Base-by-base conservation (phyloP, 2,113 vertebrate genomes). In the Planiliza haematocheilus region DNA sequence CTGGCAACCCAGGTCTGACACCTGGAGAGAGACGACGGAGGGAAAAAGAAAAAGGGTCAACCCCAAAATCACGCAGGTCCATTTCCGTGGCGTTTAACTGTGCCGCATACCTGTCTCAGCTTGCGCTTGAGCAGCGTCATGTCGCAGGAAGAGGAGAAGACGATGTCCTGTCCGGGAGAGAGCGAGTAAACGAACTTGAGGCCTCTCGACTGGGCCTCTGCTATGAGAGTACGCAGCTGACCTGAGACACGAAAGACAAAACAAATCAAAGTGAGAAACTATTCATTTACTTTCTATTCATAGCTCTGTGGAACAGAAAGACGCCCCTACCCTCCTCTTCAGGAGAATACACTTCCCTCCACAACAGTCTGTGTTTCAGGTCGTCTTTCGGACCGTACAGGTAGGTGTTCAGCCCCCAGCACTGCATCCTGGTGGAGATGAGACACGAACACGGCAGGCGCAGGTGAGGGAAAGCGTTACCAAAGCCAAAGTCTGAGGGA, bases 381-480 rank as follows among this genome's bases (percentile, higher is more conserved):
- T 96, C 95, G 0, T 96, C 95, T 90, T 96, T 96, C 41, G 95
- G 95, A 0, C 94, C 95, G 0, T 96, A 96, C 85, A 96, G 88
- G 87, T 96, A 96, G 20, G 94, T 95, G 91, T 96, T 96, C 70
- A 96, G 86, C 7, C 93, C 93, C 88, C 90, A 88, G 4, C 21
- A 68, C 65, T 94, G 92, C 94, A 95, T 95, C 94, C 94, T 95
- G 72, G n/a, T 12, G 46, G 37, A 76, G 24, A 61, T 56, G 20
- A 48, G 21, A 30, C 2, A 4, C 24, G 10, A 3, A 13, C 16
- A n/a, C 13, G 38, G 6, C 3, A 0, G 18, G 4, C 7, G n/a
- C 37, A 17, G 8, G 57, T 2, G 16, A 41, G 46, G 10, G 7
- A 38, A 69, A 8, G 49, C 30, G 10, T 41, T 11, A 24, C 21